A percentile compares a stretch with the other conserved stretches of the same genome.
Conservation (phyloP, 2,797 vertebrate species). For the Graptemys geographica region DNA sequence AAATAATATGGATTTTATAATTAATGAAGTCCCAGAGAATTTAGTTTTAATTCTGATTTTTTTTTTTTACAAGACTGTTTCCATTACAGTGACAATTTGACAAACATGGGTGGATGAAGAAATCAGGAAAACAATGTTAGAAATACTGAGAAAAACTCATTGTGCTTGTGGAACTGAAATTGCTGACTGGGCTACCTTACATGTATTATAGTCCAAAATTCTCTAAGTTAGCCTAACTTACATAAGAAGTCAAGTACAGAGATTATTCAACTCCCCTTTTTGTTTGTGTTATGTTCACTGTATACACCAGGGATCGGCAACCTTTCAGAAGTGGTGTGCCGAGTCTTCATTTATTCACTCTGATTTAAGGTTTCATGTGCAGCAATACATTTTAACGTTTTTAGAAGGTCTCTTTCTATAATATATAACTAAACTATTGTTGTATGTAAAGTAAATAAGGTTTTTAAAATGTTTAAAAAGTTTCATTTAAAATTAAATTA, state of each 20-base stretch:
- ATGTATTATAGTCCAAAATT: not conserved
- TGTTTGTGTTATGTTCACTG: not conserved
- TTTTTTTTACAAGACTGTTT: constrained; percentile 26
- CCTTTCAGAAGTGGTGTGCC: no score
- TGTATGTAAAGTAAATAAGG: no score
- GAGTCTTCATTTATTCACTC: no score
- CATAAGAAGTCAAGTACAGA: not conserved
- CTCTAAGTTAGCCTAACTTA: not conserved
- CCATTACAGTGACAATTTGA: constrained; percentile 16
- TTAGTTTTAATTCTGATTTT: constrained; percentile 37
- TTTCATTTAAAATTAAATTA: no score
- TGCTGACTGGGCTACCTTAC: not conserved
- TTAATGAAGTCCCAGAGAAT: constrained; percentile 61
- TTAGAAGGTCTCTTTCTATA: no score
- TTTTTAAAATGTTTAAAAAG: no score
- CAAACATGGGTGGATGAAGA: constrained; percentile 23
- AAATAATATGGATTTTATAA: constrained; percentile 64
- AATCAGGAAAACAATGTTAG: not conserved
- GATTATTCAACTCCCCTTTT: not conserved
- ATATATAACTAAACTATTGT: no score
- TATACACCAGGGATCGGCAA: no score
- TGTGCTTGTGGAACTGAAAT: not conserved
- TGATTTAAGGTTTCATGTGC: no score
- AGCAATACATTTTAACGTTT: no score
- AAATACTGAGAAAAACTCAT: not conserved